A percentile compares a stretch with the other conserved stretches of the same genome.
Evolutionary conservation across 2,888 invertebrate genomes (phyloP).

Genomic region (Pseudococcus jackbeardsleyi): DNA sequence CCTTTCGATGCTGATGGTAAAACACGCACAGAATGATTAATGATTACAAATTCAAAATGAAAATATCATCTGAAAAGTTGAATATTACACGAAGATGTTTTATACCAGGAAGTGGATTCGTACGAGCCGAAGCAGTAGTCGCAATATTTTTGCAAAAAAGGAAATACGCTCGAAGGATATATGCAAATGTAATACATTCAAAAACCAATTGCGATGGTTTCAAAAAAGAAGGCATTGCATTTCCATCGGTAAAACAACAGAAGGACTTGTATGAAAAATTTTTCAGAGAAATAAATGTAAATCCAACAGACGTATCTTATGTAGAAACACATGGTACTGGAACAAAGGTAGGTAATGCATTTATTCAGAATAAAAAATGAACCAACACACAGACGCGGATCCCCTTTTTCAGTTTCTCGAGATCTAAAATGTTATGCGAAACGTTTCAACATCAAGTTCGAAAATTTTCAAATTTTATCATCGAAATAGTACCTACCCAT

Average conservation of each 20-base stretch:
- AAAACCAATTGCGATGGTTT: slow-evolving; percentile 74
- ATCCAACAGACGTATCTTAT: slow-evolving; percentile 66
- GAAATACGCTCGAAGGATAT: slow-evolving; percentile 70
- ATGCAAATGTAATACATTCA: slow-evolving; percentile 70
- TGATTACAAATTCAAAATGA: no score
- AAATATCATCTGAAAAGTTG: no score
- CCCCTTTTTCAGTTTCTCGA: no score
- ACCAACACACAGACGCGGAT: no score
- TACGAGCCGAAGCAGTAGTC: slow-evolving; percentile 71
- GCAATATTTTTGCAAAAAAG: slow-evolving; percentile 71
- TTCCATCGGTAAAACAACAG: slow-evolving; percentile 51
- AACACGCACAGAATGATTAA: background rate
- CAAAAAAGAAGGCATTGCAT: slow-evolving; percentile 66
- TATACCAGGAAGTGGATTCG: slow-evolving; percentile 70
- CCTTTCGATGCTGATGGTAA: slow-evolving; percentile 36
- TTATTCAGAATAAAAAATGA: no score
- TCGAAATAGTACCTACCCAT: no score
- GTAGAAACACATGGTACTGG: slow-evolving; percentile 67
- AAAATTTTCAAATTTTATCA: no score
- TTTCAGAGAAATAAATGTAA: slow-evolving; percentile 66
- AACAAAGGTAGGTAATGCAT: slow-evolving; percentile 67
- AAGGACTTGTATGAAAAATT: slow-evolving; percentile 65
- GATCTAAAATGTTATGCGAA: no score
- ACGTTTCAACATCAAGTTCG: no score
- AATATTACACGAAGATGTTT: no score